Conservation (phyloP, 2,888 invertebrate genomes). For the Eucriotettix oculatus region DNA sequence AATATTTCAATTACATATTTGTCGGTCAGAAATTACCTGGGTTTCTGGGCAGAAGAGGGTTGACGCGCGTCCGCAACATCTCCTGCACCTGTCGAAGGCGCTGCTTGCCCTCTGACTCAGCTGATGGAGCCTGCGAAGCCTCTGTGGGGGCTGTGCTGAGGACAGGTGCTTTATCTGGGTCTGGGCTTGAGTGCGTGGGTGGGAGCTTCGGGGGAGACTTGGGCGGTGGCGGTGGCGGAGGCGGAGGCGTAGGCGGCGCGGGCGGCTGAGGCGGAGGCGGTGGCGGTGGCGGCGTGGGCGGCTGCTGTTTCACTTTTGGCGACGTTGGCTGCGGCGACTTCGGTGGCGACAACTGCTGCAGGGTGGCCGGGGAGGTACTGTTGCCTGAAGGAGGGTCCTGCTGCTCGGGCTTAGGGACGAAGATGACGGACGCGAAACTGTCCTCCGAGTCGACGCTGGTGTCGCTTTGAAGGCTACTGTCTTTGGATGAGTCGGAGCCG, state of each 20-base stretch:
- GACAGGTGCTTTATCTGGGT: not conserved
- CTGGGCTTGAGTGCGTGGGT: not conserved
- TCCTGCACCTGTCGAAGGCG: conserved; percentile 54
- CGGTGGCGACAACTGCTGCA: conserved; percentile 19
- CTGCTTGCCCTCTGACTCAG: conserved; percentile 26
- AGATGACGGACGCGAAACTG: conserved; percentile 84
- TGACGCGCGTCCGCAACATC: conserved; percentile 25
- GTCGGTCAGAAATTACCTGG: conserved; percentile 2
- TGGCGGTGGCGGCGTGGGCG: not conserved
- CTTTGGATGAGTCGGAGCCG: conserved; percentile 42
- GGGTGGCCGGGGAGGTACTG: conserved; percentile 41
- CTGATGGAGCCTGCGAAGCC: conserved; percentile 38
- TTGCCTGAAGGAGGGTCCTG: conserved; percentile 25
- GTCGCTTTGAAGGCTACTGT: conserved; percentile 68
- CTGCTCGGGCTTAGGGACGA: conserved; percentile 62
- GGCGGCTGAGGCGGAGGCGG: not conserved
- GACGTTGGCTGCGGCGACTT: conserved; percentile 19
- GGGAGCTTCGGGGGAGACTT: not conserved
- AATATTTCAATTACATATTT: too few species aligned
- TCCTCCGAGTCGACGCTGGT: conserved; percentile 89
- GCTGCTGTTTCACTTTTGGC: not conserved
- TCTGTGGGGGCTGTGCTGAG: conserved; percentile 23
- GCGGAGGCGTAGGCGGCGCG: not conserved
- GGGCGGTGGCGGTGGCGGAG: not conserved
- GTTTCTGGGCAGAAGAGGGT: not conserved